Conservation (phyloP, 2,888 invertebrate species). For the Drosophila neutralis region DNA sequence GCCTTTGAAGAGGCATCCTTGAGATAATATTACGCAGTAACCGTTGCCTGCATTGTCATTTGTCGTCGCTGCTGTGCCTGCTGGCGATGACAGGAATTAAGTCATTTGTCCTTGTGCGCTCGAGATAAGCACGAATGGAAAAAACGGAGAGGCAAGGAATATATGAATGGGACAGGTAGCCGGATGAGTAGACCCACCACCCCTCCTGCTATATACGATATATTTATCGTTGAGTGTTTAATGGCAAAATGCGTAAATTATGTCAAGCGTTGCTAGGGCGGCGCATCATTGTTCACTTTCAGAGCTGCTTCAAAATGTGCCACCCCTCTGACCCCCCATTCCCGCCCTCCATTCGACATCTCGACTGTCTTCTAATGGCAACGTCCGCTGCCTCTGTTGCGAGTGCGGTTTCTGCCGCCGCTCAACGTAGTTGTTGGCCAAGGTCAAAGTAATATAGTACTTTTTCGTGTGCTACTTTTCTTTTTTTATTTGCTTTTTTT, state of each 20-base stretch:
- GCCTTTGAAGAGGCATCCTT: slow-evolving; percentile 15
- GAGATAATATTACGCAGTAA: slow-evolving; percentile 10
- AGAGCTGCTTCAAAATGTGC: slow-evolving; percentile 22
- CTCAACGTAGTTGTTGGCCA: slow-evolving; percentile 38
- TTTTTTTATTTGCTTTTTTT: slow-evolving; percentile 24
- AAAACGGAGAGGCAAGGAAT: slow-evolving; percentile 4
- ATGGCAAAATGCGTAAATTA: slow-evolving; percentile 83
- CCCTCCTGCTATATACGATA: neutral
- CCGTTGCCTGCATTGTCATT: slow-evolving; percentile 34
- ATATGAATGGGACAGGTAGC: slow-evolving; percentile 30
- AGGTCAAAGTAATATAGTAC: slow-evolving; percentile 67
- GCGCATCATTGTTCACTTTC: slow-evolving; percentile 50
- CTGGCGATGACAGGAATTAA: slow-evolving; percentile 75
- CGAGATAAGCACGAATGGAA: slow-evolving; percentile 58
- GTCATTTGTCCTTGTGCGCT: slow-evolving; percentile 79
- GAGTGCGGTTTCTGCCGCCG: slow-evolving; percentile 7
- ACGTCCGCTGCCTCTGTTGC: slow-evolving; percentile 46
- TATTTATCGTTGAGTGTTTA: slow-evolving; percentile 73
- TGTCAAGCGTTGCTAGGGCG: slow-evolving; percentile 70
- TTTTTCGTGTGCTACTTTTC: slow-evolving; percentile 61
- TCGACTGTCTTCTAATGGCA: slow-evolving; percentile 65
- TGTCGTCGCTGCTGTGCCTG: slow-evolving; percentile 30
- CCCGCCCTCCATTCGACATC: neutral
- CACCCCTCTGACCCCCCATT: neutral
- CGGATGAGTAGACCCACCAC: slow-evolving; percentile 1